Percentiles rank a stretch among this genome's conserved stretches.
Conservation (phyloP, 2,888 invertebrate genomes). For the Drosophila heteroneura region DNA sequence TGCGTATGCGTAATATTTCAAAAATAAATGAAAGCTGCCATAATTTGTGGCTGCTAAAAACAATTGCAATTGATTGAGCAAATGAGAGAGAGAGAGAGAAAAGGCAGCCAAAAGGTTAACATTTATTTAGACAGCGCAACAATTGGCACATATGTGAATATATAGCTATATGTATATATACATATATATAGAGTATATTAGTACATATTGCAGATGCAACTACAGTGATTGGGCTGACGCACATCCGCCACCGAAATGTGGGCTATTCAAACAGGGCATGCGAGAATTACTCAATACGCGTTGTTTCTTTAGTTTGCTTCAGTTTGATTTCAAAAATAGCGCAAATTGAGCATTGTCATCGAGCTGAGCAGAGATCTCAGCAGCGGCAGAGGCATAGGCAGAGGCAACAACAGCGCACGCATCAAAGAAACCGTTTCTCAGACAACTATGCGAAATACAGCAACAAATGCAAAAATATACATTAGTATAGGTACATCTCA, state of each 20-base stretch:
- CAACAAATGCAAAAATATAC: constrained; percentile 8
- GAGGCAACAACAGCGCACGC: constrained; percentile 45
- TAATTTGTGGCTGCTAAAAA: constrained; percentile 30
- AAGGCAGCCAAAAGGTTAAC: constrained; percentile 43
- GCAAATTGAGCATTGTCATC: constrained; percentile 72
- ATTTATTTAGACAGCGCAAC: constrained; percentile 57
- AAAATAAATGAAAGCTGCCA: constrained; percentile 69
- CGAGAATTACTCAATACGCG: constrained; percentile 61
- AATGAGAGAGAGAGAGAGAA: constrained; percentile 4
- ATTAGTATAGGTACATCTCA: constrained; percentile 15
- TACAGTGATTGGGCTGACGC: constrained; percentile 65
- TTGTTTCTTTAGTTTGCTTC: constrained; percentile 20
- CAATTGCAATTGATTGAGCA: constrained; percentile 57
- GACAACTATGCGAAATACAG: constrained; percentile 58
- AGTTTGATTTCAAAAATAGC: constrained; percentile 72
- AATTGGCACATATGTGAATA: constrained; percentile 62
- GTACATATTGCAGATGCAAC: constrained; percentile 31
- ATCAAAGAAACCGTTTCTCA: constrained; percentile 66
- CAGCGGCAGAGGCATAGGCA: background rate
- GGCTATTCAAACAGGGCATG: constrained; percentile 60
- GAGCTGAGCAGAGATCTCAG: constrained; percentile 27
- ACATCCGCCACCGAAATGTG: constrained; percentile 68
- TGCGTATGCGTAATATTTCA: constrained; percentile 78
- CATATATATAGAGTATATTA: constrained; percentile 30
- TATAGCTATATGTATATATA: background rate